Evolutionary conservation across 2,888 invertebrate species (phyloP).

Genomic region (Volucella bombylans): DNA sequence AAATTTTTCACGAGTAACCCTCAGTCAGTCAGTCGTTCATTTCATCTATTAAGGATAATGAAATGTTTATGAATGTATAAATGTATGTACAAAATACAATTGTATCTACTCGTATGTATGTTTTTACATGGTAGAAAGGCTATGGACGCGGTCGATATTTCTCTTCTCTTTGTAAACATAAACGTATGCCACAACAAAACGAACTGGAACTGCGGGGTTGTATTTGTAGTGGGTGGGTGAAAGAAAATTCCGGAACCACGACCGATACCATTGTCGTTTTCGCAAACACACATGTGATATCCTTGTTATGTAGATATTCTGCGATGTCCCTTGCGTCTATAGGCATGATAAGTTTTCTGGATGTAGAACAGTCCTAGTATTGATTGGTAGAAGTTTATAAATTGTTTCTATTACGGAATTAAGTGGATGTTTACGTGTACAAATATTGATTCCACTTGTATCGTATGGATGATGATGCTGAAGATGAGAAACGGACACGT

Average conservation of each 20-base stretch:
- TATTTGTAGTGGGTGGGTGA: too few species aligned
- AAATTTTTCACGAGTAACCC: not conserved
- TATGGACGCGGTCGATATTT: conserved; percentile 17
- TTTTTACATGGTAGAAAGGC: conserved; percentile 19
- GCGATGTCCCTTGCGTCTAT: conserved; percentile 1
- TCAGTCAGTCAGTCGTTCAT: conserved; percentile 1
- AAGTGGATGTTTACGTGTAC: conserved; percentile 56
- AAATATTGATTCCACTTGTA: conserved; percentile 40
- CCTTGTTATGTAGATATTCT: conserved; percentile 9
- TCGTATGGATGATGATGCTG: not conserved
- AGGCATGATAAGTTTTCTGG: conserved; percentile 12
- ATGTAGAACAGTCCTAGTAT: conserved; percentile 11
- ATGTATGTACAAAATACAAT: too few species aligned
- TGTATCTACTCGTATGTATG: too few species aligned
- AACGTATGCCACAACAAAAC: conserved; percentile 4
- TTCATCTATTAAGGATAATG: conserved; percentile 40
- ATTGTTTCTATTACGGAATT: conserved; percentile 51
- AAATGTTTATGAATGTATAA: conserved; percentile 41
- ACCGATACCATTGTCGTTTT: conserved; percentile 14
- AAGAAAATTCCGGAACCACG: not conserved
- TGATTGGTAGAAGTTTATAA: conserved; percentile 49
- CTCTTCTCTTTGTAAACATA: conserved; percentile 5
- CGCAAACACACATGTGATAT: conserved; percentile 9
- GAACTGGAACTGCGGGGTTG: not conserved
- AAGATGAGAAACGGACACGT: not conserved